Conservation (phyloP, 2,113 vertebrate species). For the Barbus barbus region DNA sequence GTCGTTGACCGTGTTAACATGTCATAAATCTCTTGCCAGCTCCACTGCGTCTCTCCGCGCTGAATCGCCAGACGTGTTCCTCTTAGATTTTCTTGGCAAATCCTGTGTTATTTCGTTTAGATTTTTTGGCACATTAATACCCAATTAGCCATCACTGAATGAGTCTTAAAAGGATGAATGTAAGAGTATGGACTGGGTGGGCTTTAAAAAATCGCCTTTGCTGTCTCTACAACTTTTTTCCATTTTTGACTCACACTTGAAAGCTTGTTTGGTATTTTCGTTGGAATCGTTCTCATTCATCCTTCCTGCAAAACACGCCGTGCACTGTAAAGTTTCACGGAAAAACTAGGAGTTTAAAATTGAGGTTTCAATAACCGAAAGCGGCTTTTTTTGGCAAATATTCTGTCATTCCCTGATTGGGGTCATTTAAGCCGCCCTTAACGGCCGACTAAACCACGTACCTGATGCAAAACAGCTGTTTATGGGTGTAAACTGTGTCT, state of each 20-base stretch:
- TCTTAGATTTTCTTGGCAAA: constrained; percentile 73
- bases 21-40: constrained; percentile 76
- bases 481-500: constrained; percentile 51
- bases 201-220: constrained; percentile 43
- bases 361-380: constrained; percentile 50
- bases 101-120: constrained; percentile 71
- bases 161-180: constrained; percentile 50
- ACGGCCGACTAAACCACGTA: constrained; percentile 31
- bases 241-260: constrained; percentile 51
- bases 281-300: constrained; percentile 51
- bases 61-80: constrained; percentile 65
- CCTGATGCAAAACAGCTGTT: constrained; percentile 60
- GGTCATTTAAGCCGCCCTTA: constrained; percentile 51
- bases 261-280: constrained; percentile 57
- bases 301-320: constrained; percentile 34
- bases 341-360: constrained; percentile 35
- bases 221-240: constrained; percentile 44
- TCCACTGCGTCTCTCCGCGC: constrained; percentile 61
- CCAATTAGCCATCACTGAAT: constrained; percentile 68
- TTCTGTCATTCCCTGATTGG: constrained; percentile 54
- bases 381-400: constrained; percentile 47
- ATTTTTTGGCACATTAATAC: constrained; percentile 74
- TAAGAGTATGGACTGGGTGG: constrained; percentile 53
- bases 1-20: constrained; percentile 82
- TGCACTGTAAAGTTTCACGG: constrained; percentile 17